Percentiles rank a stretch among this genome's conserved stretches.
Evolutionary conservation across 2,888 invertebrate species (phyloP).

Genomic region (Callinectes sapidus): DNA sequence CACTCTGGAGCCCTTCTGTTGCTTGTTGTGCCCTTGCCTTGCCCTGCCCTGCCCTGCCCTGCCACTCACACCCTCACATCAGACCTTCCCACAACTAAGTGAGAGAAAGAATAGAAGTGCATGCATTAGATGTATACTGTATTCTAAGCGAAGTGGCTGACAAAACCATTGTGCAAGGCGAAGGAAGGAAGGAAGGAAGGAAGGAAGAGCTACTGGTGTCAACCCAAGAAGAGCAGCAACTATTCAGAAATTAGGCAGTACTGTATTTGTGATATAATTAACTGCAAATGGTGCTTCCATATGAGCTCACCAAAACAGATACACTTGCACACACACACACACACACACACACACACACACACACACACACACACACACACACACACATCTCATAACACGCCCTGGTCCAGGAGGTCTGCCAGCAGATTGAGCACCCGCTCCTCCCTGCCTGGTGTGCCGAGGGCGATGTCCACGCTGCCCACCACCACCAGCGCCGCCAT

Average conservation of each 20-base stretch:
- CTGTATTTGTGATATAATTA: background rate
- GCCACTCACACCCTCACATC: background rate
- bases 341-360: background rate
- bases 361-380: background rate
- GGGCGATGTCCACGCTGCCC: constrained; percentile 87
- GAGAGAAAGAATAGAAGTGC: background rate
- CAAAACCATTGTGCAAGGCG: background rate
- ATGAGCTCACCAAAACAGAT: background rate
- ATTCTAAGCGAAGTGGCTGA: background rate
- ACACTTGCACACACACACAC: too few relatives aligned
- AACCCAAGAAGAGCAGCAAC: background rate
- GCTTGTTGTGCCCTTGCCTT: background rate
- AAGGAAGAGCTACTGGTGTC: background rate
- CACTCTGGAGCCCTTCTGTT: background rate
- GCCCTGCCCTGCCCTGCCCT: too few relatives aligned
- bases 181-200: constrained; percentile 9
- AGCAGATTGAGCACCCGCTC: constrained; percentile 85
- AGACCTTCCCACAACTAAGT: background rate
- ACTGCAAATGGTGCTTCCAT: background rate
- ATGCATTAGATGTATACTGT: background rate
- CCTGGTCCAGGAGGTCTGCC: constrained; percentile 84
- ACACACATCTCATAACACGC: constrained; percentile 78
- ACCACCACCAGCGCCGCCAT: constrained; percentile 87
- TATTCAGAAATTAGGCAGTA: background rate
- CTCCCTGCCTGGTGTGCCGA: constrained; percentile 86